A percentile compares a stretch with the other conserved stretches of the same genome.
Evolutionary conservation across 2,113 vertebrate genomes (phyloP).

Genomic region (Chloropsis hardwickii): DNA sequence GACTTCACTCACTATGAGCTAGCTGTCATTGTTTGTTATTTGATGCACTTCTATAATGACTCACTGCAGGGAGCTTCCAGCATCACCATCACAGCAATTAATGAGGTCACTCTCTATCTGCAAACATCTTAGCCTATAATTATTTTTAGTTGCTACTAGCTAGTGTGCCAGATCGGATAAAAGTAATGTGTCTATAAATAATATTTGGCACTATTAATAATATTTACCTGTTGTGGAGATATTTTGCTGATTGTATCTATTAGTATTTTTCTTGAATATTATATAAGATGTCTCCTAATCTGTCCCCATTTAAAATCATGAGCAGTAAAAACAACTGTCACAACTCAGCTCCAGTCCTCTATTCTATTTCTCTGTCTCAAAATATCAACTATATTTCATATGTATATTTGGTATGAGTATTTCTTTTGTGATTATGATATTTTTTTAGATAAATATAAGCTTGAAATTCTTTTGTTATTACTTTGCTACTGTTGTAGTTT

Average conservation of each 20-base stretch:
- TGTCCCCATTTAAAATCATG: neutral
- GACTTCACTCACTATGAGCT: conserved; percentile 65
- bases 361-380: neutral
- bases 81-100: conserved; percentile 69
- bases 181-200: neutral
- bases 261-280: neutral
- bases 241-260: neutral
- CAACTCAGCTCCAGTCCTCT: neutral
- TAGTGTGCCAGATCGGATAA: neutral
- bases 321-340: neutral
- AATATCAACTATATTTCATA: neutral
- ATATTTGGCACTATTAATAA: neutral
- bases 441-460: neutral
- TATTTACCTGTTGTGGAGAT: neutral
- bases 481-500: neutral
- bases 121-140: conserved; percentile 37
- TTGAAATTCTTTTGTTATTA: neutral
- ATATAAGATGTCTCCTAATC: neutral
- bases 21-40: conserved; percentile 73
- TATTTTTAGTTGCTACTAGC: conserved; percentile 8
- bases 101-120: conserved; percentile 67
- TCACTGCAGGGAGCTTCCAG: conserved; percentile 65
- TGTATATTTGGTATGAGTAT: neutral
- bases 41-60: conserved; percentile 68
- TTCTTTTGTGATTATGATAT: neutral